Conservation (phyloP, 37 sponge, comb jelly and placozoan genomes). For the Chondrilla cf. caribensis region DNA sequence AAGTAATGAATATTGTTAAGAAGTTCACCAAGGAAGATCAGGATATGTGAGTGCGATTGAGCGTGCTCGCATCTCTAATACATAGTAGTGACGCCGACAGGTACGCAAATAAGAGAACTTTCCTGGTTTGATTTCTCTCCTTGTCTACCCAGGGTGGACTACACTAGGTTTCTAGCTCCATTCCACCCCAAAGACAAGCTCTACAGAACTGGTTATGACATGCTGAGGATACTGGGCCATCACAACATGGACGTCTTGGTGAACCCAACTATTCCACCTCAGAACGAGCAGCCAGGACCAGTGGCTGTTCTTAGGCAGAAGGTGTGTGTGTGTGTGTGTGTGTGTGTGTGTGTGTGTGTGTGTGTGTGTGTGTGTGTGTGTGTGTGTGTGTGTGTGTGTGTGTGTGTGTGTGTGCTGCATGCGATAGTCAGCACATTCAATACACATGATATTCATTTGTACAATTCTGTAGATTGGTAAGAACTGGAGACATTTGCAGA, state of each 20-base stretch:
- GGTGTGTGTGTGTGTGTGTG: no score
- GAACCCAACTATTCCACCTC: background rate
- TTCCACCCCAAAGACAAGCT: background rate
- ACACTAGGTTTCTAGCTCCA: constrained; percentile 1
- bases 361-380: background rate
- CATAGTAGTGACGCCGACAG: no score
- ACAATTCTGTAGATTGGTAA: background rate
- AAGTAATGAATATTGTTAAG: background rate
- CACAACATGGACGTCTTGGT: background rate
- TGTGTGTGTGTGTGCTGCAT: background rate
- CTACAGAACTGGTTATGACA: constrained; percentile 41
- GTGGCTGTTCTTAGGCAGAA: background rate
- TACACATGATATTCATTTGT: background rate
- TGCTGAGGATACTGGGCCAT: constrained; percentile 35
- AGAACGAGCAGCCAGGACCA: background rate
- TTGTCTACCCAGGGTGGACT: background rate
- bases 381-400: background rate
- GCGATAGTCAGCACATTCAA: background rate
- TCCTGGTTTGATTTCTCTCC: no score
- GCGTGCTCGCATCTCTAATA: no score
- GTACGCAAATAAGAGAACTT: no score
- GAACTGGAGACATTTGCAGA: constrained; percentile 27
- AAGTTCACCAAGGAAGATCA: background rate
- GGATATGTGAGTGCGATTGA: background rate
- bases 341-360: no score